These are phyloP conservation scores for Platalea minor DNA, from an alignment of 2,797 vertebrate species.

Conservation along the genomic window DNA sequence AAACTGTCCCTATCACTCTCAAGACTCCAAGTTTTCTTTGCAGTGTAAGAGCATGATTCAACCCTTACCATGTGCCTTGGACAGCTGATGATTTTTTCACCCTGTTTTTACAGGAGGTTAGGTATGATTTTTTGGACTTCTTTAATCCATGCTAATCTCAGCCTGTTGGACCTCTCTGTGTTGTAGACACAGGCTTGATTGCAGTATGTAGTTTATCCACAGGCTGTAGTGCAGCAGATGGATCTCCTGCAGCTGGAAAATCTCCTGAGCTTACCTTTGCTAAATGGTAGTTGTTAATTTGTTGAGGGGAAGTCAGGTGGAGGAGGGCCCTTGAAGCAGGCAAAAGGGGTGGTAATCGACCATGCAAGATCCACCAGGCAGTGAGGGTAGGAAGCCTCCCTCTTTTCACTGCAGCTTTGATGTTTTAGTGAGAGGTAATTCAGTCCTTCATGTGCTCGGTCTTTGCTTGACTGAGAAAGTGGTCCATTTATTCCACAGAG, in stretches of 20 bases:
- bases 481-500: neutral
- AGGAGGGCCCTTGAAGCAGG: neutral
- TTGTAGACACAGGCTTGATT: neutral
- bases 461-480: neutral
- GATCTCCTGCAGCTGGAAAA: neutral
- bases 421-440: neutral
- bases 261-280: neutral
- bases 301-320: neutral
- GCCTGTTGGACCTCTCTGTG: neutral
- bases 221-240: neutral
- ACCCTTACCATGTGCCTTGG: neutral
- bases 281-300: neutral
- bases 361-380: neutral
- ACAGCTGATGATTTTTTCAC: neutral
- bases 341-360: neutral
- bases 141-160: neutral
- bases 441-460: neutral
- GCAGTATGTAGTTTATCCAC: neutral
- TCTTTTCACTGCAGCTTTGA: neutral
- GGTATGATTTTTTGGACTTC: neutral
- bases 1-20: neutral
- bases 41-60: neutral
- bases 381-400: neutral
- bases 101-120: neutral
- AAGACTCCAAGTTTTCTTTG: neutral